Base-by-base conservation (phyloP, 2,113 vertebrate genomes). In the Peromyscus californicus region DNA sequence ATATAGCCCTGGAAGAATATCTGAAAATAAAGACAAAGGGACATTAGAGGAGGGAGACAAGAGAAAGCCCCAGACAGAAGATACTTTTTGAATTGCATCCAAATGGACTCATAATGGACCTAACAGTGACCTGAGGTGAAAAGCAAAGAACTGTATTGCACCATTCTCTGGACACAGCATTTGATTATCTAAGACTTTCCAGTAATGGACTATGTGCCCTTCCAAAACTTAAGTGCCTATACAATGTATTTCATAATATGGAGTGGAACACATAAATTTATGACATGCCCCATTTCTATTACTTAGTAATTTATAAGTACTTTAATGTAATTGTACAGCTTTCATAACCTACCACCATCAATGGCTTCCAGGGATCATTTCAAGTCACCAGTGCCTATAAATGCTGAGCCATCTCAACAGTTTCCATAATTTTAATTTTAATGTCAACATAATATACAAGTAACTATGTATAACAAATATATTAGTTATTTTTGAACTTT, bases 191-290 rank as follows among this genome's bases (percentile, higher is more conserved):
- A 74, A 91, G 45, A 75, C 79, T 87, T 95, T 90, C 69, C 29
- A 93, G 31, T 84, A 90, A 93, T 63, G 22, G 6, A 42, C 26
- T 54, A 5, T 16, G 57, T n/a, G 45, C 29, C 91, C 76, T 97
- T 98, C 89, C 61, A 95, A 96, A 97, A 90, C 42, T 63, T 78
- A 89, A 89, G 42, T 94, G 42, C 8, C 82, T 84, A 88, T 36
- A 61, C 16, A 82, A 26, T 4, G 3, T 72, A 91, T 48, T n/a
- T 78, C 76, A 26, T 12, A 80, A 74, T 57, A 57, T 16, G 19
- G 29, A 79, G 9, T n/a, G 19, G 33, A 59, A 61, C 57, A 74
- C n/a, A 61, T n/a, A 88, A 21, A 80, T 74, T 65, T 84, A 31
- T 89, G 29, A 17, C 33, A 8, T 93, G 22, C 48, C 33, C 78